Conservation (phyloP, 2,113 vertebrate genomes). For the Rhabdornis inornatus region DNA sequence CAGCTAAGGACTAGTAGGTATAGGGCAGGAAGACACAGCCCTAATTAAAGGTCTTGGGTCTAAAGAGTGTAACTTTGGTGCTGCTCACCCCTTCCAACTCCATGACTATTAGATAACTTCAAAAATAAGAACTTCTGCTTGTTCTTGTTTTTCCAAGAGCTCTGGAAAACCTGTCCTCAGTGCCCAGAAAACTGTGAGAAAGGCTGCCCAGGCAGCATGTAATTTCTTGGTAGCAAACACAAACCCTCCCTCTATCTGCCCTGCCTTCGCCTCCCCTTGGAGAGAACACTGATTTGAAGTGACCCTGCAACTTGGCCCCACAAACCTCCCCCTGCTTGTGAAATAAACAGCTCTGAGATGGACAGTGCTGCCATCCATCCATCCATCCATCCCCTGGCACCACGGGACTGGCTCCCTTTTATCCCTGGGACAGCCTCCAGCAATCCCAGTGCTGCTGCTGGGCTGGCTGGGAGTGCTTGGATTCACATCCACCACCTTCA, state of each 20-base stretch:
- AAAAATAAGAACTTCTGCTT: background rate
- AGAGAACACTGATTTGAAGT: background rate
- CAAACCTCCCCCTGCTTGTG: background rate
- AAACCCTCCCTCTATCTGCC: background rate
- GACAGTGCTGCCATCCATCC: background rate
- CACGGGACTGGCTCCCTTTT: background rate
- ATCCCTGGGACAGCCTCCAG: background rate
- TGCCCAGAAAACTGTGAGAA: background rate
- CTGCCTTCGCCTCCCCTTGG: background rate
- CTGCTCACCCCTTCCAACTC: background rate
- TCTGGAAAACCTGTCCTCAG: background rate
- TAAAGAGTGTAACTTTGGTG: background rate
- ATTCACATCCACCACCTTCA: background rate
- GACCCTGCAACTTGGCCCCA: background rate
- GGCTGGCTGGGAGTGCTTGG: accelerated
- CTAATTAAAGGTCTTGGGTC: background rate
- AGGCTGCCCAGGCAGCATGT: background rate
- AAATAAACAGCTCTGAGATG: background rate
- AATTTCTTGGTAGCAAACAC: background rate
- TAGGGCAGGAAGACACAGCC: background rate
- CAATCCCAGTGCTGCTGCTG: background rate
- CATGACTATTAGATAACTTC: background rate
- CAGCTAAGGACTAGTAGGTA: background rate
- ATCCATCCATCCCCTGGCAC: background rate
- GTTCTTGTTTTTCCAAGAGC: background rate